phyloP scores from a whole-genome alignment of 2,113 vertebrate species.

The Psammodynastes pulverulentus region DNA sequence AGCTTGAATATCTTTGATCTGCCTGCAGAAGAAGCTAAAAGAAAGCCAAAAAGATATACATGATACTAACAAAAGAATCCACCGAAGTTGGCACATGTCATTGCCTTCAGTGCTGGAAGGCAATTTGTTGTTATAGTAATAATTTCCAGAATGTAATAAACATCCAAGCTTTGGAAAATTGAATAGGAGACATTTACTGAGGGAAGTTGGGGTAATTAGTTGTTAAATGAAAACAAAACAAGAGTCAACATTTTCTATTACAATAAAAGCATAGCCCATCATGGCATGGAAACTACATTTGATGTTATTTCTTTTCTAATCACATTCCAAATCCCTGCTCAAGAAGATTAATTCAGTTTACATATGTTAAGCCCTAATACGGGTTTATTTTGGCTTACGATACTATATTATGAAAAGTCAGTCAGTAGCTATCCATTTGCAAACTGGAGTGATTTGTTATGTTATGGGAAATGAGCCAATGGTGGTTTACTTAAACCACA shows the following conservation, averaged over 20 bases:
- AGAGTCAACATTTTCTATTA: conserved; percentile 44
- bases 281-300: not conserved
- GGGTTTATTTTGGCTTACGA: not conserved
- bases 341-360: not conserved
- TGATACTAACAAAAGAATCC: conserved; percentile 41
- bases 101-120: conserved; percentile 46
- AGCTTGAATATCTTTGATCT: conserved; percentile 47
- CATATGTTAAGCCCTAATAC: not conserved
- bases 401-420: not conserved
- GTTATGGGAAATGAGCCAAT: not conserved
- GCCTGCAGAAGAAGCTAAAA: conserved; percentile 39
- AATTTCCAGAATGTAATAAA: conserved; percentile 59
- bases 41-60: conserved; percentile 38
- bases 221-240: conserved; percentile 62
- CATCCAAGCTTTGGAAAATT: conserved; percentile 54
- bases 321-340: not conserved
- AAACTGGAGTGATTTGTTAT: not conserved
- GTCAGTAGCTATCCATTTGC: not conserved
- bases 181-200: conserved; percentile 50
- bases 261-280: conserved; percentile 17
- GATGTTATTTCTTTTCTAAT: not conserved
- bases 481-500: not conserved
- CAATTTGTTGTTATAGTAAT: conserved; percentile 47
- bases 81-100: conserved; percentile 33
- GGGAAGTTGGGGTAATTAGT: conserved; percentile 38